Conservation (phyloP, 2,888 invertebrate genomes). For the Linyphia triangularis region DNA sequence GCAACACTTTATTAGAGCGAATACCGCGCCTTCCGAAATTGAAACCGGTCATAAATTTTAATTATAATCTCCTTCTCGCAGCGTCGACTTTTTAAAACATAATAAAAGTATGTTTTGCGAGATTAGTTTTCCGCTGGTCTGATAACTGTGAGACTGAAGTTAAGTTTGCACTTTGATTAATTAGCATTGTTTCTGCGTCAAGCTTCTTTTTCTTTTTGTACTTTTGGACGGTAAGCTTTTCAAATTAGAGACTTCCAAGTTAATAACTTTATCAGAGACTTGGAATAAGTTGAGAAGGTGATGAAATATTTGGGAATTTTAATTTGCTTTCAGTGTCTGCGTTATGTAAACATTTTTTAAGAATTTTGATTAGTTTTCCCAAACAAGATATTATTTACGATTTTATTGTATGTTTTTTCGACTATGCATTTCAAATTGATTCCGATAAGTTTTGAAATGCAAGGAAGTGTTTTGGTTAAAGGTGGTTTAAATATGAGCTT, state of each 20-base stretch:
- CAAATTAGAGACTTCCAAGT: constrained; percentile 57
- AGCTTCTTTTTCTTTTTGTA: constrained; percentile 33
- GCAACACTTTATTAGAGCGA: constrained; percentile 72
- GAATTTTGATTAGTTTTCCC: not conserved
- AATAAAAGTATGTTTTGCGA: constrained; percentile 74
- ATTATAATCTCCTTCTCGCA: constrained; percentile 52
- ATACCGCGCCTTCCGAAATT: constrained; percentile 59
- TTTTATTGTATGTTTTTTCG: not conserved
- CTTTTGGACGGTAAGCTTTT: constrained; percentile 9
- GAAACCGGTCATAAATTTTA: constrained; percentile 74
- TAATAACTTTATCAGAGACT: constrained; percentile 63
- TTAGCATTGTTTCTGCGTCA: constrained; percentile 64
- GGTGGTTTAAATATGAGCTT: not conserved
- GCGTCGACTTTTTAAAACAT: constrained; percentile 70
- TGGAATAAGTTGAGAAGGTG: constrained; percentile 58
- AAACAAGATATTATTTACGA: not conserved
- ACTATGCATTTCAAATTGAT: not conserved
- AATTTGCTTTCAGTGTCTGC: constrained; percentile 41
- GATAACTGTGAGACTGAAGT: constrained; percentile 59
- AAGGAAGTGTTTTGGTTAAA: not conserved
- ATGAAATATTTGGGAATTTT: constrained; percentile 61
- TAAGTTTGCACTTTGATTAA: constrained; percentile 73
- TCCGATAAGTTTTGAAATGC: not conserved
- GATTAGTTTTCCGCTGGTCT: constrained; percentile 65
- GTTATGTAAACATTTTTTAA: constrained; percentile 23